These are phyloP conservation scores for Rhabdomys dilectus DNA, from an alignment of 2,113 vertebrate species.

Conservation along the genomic window DNA sequence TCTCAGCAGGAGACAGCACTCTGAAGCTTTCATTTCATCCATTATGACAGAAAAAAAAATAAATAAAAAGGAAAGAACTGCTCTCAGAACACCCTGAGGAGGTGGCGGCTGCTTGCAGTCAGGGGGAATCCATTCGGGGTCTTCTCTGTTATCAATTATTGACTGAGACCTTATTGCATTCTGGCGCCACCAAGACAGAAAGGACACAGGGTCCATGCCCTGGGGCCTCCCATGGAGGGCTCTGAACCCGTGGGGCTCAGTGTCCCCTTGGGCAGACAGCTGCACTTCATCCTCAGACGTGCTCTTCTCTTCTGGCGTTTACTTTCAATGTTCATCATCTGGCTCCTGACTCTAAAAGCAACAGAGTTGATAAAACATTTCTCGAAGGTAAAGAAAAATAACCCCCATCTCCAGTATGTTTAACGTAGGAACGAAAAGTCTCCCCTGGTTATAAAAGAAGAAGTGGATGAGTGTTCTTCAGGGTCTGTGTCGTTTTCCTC, in stretches of 20 bases:
- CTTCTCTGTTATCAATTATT: constrained; percentile 67
- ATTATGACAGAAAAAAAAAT: background rate
- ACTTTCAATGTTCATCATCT: background rate
- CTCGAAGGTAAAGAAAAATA: background rate
- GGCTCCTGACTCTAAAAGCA: background rate
- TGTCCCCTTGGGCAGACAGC: background rate
- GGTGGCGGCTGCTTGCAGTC: background rate
- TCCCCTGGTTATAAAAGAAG: background rate
- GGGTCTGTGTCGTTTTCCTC: background rate
- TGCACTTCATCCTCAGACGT: background rate
- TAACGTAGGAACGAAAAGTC: background rate
- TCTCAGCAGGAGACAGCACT: background rate
- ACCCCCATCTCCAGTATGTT: background rate
- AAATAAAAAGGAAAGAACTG: constrained; percentile 7
- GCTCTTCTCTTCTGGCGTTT: background rate
- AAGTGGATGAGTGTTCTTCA: background rate
- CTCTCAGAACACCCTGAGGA: constrained; percentile 11
- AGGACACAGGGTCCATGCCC: background rate
- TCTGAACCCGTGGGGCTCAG: background rate
- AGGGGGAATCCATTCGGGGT: constrained; percentile 19
- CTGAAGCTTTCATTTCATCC: background rate
- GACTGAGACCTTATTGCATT: background rate
- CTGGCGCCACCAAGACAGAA: constrained; percentile 36
- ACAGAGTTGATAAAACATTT: background rate
- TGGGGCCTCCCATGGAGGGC: background rate